Evolutionary conservation across 2,797 vertebrate species (phyloP), one percentile per base, ranked within the genome.

Genomic region (Pogonophryne albipinna): DNA sequence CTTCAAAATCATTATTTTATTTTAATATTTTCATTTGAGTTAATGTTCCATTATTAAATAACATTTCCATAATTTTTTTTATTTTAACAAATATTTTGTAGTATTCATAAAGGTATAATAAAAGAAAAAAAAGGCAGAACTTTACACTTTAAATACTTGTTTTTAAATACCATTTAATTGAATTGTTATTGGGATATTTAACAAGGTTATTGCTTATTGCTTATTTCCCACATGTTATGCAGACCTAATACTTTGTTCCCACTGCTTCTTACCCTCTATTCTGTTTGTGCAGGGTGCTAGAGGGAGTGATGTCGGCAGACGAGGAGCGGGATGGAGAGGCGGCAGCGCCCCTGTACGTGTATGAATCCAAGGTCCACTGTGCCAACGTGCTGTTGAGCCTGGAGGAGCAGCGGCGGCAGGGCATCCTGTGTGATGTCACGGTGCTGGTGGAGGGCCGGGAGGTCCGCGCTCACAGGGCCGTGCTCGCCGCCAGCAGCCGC

Each of bases 361-460:
- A 98, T 91, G 97, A 99, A 95, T 98, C 97, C 90, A 98, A 97
- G 77, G 97, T 97, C 89, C 97, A 99, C 94, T 98, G 97, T 93
- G 93, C 97, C 94, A 97, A 97, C 87, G 96, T 98, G 95, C 96
- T 99, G 93, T 92, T 97, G 95, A 96, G 96, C 94, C 96, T 99
- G 94, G 97, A 99, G 94, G 97, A 98, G 94, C 97, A 99, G 92
- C 96, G 97, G 85, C 95, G 94, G 90, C 96, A 96, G 94, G 97
- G 96, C 90, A 95, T 99, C 94, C 96, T 99, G 90, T 98, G 97
- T 82, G 97, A 99, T 76, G 96, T 99, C 90, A 98, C 97, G 0
- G 86, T 99, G 81, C 92, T 97, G 62, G 97, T 97, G 92, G 97
- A 97, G 84, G 97, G 97, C 42, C 95, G 95, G 92, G 96, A 97